Evolutionary conservation across 1,140 invertebrate species (phyloP), one percentile per base, ranked within the genome.

Genomic region (Yoshiicerus persimilis): DNA sequence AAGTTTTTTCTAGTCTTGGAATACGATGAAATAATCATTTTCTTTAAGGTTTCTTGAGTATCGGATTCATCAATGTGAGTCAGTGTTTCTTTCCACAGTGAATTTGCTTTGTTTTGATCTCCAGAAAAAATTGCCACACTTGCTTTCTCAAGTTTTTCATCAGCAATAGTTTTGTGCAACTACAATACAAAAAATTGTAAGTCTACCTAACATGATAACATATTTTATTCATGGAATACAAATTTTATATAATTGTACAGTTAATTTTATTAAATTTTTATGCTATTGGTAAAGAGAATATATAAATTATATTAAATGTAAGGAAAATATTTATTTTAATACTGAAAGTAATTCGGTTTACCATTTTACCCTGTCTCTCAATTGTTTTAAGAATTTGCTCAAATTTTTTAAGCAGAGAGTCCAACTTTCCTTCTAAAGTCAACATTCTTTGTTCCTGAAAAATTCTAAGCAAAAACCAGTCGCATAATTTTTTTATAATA

Each of bases 141-240:
- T 13, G 70, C 39, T 70, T 86, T 86, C 16, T 88, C 84, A 11
- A 86, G 4, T 75, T 86, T 80, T 77, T 86, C 38, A 6, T 86
- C 84, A 20, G 87, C 87, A 36, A 88, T 86, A 41, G 47, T 88
- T 36, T 30, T 39, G 23, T 47, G 86, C 23, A 88, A 39, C 87
- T 88, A 30, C 2, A 86, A 32, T 3, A 84, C 13, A 56, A 1
- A 1, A 47, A 20, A 2, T 20, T 20, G 39, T 41, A 2, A 41
- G 10, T 41, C n/a, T n/a, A n/a, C n/a, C n/a, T n/a, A n/a, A n/a
- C n/a, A n/a, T n/a, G n/a, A n/a, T n/a, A n/a, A n/a, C n/a, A n/a
- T n/a, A n/a, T n/a, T n/a, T n/a, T n/a, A n/a, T n/a, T n/a, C n/a
- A n/a, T n/a, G n/a, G n/a, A n/a, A n/a, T n/a, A n/a, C n/a, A n/a